Conservation (phyloP, 2,797 vertebrate genomes). For the Cossypha niveicapilla region DNA sequence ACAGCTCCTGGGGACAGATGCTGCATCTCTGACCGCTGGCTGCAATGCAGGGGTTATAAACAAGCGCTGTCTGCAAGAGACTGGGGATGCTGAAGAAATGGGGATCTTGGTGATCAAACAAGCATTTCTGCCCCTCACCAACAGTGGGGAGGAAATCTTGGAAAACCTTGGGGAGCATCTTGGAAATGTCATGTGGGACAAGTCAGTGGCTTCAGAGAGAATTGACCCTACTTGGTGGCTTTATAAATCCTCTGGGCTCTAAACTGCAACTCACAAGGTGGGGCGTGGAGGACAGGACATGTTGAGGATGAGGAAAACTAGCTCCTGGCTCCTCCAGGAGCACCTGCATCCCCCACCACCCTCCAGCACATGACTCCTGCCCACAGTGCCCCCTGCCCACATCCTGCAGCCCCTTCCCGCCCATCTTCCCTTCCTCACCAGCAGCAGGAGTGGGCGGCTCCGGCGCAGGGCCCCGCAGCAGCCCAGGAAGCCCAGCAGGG, state of each 20-base stretch:
- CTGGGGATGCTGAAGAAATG: neutral
- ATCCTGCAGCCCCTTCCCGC: neutral
- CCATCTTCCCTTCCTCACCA: conserved; percentile 4
- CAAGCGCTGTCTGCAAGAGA: fast-evolving
- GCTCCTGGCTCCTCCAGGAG: neutral
- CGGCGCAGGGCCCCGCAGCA: conserved; percentile 55
- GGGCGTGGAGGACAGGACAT: fast-evolving
- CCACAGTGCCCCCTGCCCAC: neutral
- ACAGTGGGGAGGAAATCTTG: fast-evolving
- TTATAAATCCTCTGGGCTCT: neutral
- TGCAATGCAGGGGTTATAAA: neutral
- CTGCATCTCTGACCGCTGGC: neutral
- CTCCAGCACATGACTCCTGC: fast-evolving
- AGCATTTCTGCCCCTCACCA: neutral
- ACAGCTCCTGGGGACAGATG: neutral
- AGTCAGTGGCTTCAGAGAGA: neutral
- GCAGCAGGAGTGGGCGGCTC: conserved; percentile 44
- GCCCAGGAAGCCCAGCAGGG: conserved; percentile 64
- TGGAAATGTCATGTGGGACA: neutral
- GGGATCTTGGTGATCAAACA: neutral
- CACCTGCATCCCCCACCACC: neutral
- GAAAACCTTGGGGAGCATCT: neutral
- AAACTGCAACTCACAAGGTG: neutral
- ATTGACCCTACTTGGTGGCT: neutral
- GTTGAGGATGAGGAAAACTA: neutral